phyloP scores from a whole-genome alignment of 1,140 invertebrate genomes.

The Calephelis nemesis region DNA sequence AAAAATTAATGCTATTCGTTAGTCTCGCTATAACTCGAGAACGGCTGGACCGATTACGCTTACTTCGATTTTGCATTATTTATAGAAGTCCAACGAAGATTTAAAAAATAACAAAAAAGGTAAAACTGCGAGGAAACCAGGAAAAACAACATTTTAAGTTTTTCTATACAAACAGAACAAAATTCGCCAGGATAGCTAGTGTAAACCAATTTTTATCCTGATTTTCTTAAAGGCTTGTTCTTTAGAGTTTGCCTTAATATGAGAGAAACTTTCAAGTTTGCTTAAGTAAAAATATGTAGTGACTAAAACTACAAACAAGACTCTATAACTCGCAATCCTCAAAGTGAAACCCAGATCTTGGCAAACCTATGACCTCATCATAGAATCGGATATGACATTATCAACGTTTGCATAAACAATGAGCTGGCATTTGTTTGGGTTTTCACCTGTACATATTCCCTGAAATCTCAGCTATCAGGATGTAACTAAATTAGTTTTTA shows the following conservation, averaged over 20 bases:
- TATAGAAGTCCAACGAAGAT: too few species aligned
- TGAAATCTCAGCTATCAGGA: conserved; percentile 57
- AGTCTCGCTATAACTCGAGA: too few species aligned
- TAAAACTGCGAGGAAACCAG: too few species aligned
- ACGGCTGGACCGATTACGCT: too few species aligned
- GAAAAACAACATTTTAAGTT: too few species aligned
- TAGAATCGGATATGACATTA: conserved; percentile 49
- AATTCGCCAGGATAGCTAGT: too few species aligned
- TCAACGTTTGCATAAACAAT: conserved; percentile 62
- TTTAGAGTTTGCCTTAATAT: neutral
- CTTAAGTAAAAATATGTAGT: neutral
- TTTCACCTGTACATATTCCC: conserved; percentile 53
- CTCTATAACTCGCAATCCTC: conserved; percentile 30
- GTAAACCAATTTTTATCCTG: too few species aligned
- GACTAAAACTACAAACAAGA: conserved; percentile 29
- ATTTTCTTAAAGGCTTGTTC: too few species aligned
- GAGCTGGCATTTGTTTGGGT: conserved; percentile 45
- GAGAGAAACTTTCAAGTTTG: neutral
- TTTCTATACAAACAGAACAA: too few species aligned
- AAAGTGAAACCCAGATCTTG: conserved; percentile 23
- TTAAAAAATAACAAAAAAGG: too few species aligned
- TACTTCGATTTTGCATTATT: too few species aligned
- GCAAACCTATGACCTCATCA: conserved; percentile 23
- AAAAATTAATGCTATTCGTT: too few species aligned
- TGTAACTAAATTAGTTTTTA: conserved; percentile 34